Evolutionary conservation across 2,113 vertebrate genomes (phyloP).

Genomic region (Pangasianodon gigas): DNA sequence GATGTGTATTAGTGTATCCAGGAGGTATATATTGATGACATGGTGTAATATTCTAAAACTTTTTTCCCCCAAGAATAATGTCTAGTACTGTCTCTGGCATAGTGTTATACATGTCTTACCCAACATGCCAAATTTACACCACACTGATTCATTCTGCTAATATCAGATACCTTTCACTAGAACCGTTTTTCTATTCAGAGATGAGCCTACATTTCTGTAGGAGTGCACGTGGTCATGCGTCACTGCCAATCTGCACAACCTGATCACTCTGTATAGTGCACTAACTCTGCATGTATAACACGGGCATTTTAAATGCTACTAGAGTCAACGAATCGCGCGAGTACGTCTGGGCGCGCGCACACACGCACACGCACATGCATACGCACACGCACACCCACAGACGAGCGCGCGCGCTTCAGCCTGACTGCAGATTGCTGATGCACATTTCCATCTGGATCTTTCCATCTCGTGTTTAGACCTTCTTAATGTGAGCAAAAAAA

Average conservation of each 20-base stretch:
- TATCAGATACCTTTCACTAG: background rate
- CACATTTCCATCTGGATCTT: background rate
- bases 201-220: background rate
- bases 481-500: background rate
- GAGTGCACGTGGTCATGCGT: background rate
- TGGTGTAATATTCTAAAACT: background rate
- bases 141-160: background rate
- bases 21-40: background rate
- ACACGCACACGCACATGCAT: background rate
- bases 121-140: background rate
- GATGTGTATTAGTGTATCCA: background rate
- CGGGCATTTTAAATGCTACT: slow-evolving; percentile 18
- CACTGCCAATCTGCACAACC: background rate
- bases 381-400: slow-evolving; percentile 31
- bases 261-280: background rate
- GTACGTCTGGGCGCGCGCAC: background rate
- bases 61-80: background rate
- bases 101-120: background rate
- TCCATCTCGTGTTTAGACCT: background rate
- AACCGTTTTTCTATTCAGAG: background rate
- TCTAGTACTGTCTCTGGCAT: slow-evolving; percentile 1
- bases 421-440: slow-evolving; percentile 13
- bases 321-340: background rate
- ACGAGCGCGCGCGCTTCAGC: slow-evolving; percentile 4
- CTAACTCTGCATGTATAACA: background rate